Conservation (phyloP, 2,113 vertebrate genomes). For the Mandrillus leucophaeus region DNA sequence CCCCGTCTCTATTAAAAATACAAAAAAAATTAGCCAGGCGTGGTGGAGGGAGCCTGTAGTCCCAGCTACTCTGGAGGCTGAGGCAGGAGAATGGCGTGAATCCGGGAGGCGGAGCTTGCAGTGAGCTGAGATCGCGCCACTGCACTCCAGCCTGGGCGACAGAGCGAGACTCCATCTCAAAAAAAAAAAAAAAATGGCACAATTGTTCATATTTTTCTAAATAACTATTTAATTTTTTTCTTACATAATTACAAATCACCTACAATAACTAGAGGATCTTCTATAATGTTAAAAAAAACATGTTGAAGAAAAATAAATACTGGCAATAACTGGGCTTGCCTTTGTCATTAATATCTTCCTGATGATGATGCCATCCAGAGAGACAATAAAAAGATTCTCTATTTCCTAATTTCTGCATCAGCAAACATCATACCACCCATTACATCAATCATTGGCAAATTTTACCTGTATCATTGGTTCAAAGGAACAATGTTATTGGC, state of each 20-base stretch:
- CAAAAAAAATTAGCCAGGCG: no score
- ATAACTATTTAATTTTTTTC: conserved; percentile 12
- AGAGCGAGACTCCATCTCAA: no score
- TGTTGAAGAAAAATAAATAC: conserved; percentile 18
- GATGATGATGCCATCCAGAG: background rate
- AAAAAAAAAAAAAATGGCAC: background rate
- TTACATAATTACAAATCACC: background rate
- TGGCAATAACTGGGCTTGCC: background rate
- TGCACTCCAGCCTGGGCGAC: no score
- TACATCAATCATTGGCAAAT: background rate
- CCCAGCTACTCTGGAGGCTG: no score
- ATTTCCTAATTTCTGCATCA: background rate
- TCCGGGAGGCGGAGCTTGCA: no score
- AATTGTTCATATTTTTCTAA: background rate
- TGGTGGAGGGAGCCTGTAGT: no score
- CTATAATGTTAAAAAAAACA: background rate
- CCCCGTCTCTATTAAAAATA: no score
- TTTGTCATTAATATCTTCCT: conserved; percentile 40
- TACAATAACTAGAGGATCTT: background rate
- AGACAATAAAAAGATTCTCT: background rate
- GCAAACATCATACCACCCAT: background rate
- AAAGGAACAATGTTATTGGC: background rate
- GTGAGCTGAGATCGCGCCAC: no score
- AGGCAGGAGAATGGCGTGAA: no score
- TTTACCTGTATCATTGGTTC: background rate